Evolutionary conservation across 2,888 invertebrate species (phyloP).

Genomic region (Oscheius myriophilus): DNA sequence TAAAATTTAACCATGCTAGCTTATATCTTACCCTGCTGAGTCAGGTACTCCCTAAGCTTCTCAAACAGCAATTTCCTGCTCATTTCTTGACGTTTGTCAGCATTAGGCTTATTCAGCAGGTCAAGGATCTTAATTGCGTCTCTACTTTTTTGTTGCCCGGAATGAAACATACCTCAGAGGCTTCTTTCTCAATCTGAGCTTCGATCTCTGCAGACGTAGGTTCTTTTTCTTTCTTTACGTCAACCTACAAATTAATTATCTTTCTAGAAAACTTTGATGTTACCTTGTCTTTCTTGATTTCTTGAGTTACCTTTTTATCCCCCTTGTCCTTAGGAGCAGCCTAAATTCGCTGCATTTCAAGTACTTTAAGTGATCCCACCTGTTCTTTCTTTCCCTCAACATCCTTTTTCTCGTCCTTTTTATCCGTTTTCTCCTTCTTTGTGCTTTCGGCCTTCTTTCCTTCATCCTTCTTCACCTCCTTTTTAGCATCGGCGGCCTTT

Average conservation of each 20-base stretch:
- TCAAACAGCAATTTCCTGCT: slow-evolving; percentile 18
- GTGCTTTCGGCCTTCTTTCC: not conserved
- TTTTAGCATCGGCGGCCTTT: not conserved
- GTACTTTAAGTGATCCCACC: not conserved
- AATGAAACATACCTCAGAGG: slow-evolving; percentile 18
- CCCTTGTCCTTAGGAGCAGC: too few species aligned
- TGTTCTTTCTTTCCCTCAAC: not conserved
- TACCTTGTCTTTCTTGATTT: not conserved
- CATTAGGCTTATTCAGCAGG: slow-evolving; percentile 16
- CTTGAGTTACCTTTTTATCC: too few species aligned
- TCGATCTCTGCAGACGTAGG: slow-evolving; percentile 5
- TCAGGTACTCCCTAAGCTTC: slow-evolving; percentile 14
- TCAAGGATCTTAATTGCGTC: slow-evolving; percentile 25
- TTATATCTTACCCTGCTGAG: slow-evolving; percentile 7
- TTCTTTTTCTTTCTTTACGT: not conserved
- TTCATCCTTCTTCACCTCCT: not conserved
- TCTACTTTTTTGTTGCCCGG: too few species aligned
- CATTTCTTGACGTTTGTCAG: slow-evolving; percentile 15
- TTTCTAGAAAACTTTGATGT: not conserved
- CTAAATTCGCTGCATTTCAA: too few species aligned
- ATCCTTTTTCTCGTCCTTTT: not conserved
- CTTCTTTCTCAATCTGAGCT: slow-evolving; percentile 22
- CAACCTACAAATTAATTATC: not conserved
- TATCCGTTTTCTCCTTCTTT: not conserved
- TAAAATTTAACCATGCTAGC: not conserved